Base-by-base conservation (phyloP, 1,140 invertebrate genomes). In the Sarcophaga bullata region DNA sequence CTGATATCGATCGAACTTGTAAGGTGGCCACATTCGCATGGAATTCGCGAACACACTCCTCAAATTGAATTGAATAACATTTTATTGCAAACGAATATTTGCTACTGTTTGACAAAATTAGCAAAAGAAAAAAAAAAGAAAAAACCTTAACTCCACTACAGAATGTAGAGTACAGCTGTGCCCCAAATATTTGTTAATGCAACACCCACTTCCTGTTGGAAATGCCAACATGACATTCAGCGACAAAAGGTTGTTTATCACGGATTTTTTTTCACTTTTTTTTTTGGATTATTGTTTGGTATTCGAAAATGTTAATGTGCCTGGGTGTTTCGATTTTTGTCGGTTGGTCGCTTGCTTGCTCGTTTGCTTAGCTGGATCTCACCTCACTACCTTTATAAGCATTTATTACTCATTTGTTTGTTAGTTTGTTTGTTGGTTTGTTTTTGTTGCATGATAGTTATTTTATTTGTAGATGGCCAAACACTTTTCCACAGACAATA, bases 201-300 rank as follows among this genome's bases (percentile, higher is more conserved):
- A 58, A 58, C 54, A 58, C 54, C 54, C 54, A 58, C 54, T 58
- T 58, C 54, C 54, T 58, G 54, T 58, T 15, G n/a, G 13, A n/a
- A 58, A 58, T 58, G 54, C 54, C 54, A 58, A 58, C 54, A 58
- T 58, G 54, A 6, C 54, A 58, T 11, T 58, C n/a, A 58, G 25
- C 54, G 54, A n/a, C 54, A 11, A 58, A 58, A 58, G 54, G 54
- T 58, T 58, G 54, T 58, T 58, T 58, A 58, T 58, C 54, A 58
- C 54, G n/a, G 54, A 58, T 58, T 58, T 58, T 58, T 37, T 37
- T 37, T 4, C n/a, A 48, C 48, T n/a, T n/a, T 13, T 49, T 75
- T 75, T 48, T 11, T 75, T 48, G 15, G 46, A 48, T 75, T 75
- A 72, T 25, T 75, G 46, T n/a, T 19, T 37, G 68, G 68, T 58